Percentiles rank a stretch among this genome's conserved stretches.
Conservation (phyloP, 2,113 vertebrate species). For the Notothenia coriiceps region DNA sequence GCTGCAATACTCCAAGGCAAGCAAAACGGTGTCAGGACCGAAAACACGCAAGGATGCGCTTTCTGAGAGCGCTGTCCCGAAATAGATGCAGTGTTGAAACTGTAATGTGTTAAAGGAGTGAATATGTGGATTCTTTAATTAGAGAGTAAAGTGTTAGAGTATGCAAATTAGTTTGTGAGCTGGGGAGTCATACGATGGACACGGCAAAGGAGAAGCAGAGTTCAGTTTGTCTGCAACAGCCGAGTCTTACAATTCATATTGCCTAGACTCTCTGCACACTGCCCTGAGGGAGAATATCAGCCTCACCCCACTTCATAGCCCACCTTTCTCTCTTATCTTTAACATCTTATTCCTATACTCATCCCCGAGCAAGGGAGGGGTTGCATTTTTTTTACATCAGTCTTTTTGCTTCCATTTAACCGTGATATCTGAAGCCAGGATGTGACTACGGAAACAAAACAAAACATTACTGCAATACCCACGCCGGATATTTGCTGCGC, state of each 20-base stretch:
- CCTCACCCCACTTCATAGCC: neutral
- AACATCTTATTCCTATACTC: constrained; percentile 13
- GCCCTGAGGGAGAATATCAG: constrained; percentile 12
- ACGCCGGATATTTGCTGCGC: constrained; percentile 36
- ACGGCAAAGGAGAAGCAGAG: constrained; percentile 4
- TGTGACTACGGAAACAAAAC: constrained; percentile 28
- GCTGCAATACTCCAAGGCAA: constrained; percentile 47
- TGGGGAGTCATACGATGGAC: constrained; percentile 3
- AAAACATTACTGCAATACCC: constrained; percentile 33
- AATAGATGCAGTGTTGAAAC: constrained; percentile 63
- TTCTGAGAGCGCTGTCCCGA: constrained; percentile 59
- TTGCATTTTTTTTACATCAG: constrained; percentile 19
- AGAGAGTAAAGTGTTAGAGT: constrained; percentile 44
- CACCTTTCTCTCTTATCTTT: constrained; percentile 8
- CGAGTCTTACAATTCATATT: constrained; percentile 29
- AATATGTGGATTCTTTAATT: constrained; percentile 61
- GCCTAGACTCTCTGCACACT: constrained; percentile 17
- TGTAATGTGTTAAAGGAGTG: constrained; percentile 35
- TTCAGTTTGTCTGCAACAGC: constrained; percentile 31
- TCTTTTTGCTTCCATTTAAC: constrained; percentile 11
- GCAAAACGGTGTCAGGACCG: constrained; percentile 69
- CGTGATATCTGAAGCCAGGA: constrained; percentile 49
- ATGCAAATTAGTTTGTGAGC: constrained; percentile 31
- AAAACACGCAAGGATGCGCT: constrained; percentile 62
- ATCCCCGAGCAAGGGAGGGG: neutral